A percentile compares a stretch with the other conserved stretches of the same genome.
Conservation (phyloP, 2,797 vertebrate genomes). For the Smutsia gigantea region DNA sequence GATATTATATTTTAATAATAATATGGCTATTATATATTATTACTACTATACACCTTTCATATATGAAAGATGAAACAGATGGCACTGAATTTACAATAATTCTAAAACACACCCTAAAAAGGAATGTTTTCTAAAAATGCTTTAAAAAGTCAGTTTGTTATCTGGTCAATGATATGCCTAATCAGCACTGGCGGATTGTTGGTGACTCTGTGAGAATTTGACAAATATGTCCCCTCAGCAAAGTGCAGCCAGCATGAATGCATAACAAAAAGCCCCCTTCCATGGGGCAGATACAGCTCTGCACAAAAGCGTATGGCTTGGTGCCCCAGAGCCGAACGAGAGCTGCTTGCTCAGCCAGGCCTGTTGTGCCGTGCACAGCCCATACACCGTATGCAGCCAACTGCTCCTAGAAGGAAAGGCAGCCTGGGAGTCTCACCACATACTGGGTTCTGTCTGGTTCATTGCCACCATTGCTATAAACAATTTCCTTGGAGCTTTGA, state of each 20-base stretch:
- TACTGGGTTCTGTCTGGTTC: neutral
- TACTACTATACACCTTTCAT: neutral
- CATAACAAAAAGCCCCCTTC: neutral
- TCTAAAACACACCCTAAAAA: slow-evolving; percentile 23
- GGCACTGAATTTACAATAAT: neutral
- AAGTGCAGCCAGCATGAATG: neutral
- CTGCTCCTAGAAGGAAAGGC: neutral
- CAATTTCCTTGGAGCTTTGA: neutral
- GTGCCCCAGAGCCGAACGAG: neutral
- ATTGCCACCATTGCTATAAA: neutral
- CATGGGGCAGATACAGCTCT: neutral
- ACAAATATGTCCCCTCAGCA: neutral
- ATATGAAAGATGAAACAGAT: neutral
- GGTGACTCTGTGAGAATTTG: neutral
- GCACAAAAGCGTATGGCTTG: too few relatives aligned
- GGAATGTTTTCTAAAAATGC: neutral
- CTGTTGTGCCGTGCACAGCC: accelerated
- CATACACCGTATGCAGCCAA: accelerated
- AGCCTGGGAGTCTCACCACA: neutral
- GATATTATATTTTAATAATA: neutral
- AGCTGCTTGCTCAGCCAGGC: neutral
- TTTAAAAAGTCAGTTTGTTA: slow-evolving; percentile 26
- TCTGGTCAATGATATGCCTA: neutral
- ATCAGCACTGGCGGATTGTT: neutral
- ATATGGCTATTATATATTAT: neutral